Conservation (phyloP, 2,888 invertebrate species). For the Stenchaetothrips biformis region DNA sequence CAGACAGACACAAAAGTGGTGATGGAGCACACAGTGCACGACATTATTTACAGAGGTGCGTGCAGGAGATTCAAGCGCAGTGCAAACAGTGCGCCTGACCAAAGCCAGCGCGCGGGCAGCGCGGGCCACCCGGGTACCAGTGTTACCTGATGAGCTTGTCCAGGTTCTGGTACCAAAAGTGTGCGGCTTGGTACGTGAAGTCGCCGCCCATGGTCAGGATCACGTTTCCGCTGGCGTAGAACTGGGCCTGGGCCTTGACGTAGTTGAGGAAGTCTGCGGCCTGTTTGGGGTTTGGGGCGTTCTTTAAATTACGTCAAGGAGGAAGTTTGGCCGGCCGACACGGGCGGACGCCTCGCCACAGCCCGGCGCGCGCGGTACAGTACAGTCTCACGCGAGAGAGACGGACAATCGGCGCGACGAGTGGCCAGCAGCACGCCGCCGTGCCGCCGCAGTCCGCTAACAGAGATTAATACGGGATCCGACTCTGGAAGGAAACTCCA, state of each 20-base stretch:
- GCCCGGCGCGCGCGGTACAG: no score
- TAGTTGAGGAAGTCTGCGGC: constrained; percentile 52
- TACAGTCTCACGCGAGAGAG: no score
- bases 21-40: not conserved
- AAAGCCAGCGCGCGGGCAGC: no score
- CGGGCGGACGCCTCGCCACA: no score
- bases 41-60: not conserved
- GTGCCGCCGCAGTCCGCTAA: not conserved
- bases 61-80: no score
- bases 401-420: not conserved
- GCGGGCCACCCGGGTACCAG: not conserved
- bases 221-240: constrained; percentile 66
- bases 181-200: constrained; percentile 80
- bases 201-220: constrained; percentile 88
- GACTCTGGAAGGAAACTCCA: not conserved
- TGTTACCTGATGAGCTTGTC: constrained; percentile 74
- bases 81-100: no score
- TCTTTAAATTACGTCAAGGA: no score
- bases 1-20: no score
- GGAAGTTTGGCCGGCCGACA: no score
- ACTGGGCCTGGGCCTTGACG: constrained; percentile 52
- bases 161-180: constrained; percentile 74
- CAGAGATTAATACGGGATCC: not conserved
- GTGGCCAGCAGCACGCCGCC: not conserved
- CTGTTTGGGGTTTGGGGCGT: constrained; percentile 38